Base-by-base conservation (phyloP, 2,888 invertebrate genomes). In the Stenichneumon culpator region DNA sequence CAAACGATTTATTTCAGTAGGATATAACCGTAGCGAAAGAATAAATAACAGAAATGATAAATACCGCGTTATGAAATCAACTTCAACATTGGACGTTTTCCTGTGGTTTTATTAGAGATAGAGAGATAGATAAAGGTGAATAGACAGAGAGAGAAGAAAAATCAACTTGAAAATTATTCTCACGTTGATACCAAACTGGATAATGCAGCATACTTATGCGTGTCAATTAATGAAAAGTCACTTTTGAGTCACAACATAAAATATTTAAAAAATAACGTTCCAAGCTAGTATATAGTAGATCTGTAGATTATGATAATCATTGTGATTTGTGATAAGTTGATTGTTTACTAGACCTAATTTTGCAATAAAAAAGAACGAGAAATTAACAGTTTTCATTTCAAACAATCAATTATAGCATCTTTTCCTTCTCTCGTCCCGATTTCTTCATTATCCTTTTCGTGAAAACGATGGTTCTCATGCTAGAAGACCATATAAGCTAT, bases 121-220 rank as follows among this genome's bases (percentile, higher is more conserved):
- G 28, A 28, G 28, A 28, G 28, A 3, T 3, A 28, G 28, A 28
- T 28, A 28, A 3, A 28, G 28, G 28, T 28, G 3, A 28, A 28
- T 28, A 3, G 28, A 28, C 28, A 28, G 3, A 28, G 28, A 28
- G 28, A 28, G 28, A 28, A 28, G 3, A 28, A 3, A 32, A 32
- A 28, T 63, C 63, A 63, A 63, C 63, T 11, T 67, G 44, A 67
- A 67, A 67, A 67, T 44, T 67, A 25, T 67, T 67, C 1, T 67
- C n/a, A 54, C 54, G 22, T 54, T 54, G 6, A 54, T 54, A 22
- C 3, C 54, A 54, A 54, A 54, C 54, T 54, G 22, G 54, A 22
- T 22, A 54, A 54, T 19, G 54, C 54, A 22, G 54, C 54, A 54
- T 9, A 4, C 22, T 54, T 7, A 19, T 54, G 9, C n/a, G 7